Evolutionary conservation across 2,113 vertebrate species (phyloP).

Genomic region (Xenopus borealis): DNA sequence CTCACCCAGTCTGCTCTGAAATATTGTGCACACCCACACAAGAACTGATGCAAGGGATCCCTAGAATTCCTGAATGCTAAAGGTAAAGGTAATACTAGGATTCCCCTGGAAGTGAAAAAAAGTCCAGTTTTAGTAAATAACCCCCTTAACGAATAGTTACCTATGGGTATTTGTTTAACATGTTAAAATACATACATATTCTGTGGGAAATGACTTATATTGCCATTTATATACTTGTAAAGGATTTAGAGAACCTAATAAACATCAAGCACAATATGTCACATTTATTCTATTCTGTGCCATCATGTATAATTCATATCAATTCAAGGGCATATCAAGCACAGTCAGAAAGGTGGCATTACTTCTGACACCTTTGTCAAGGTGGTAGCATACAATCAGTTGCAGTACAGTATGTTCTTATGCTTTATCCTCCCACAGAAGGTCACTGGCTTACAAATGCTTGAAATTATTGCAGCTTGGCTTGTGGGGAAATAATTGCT

Average conservation of each 20-base stretch:
- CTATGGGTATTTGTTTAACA: too few species aligned
- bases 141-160: too few species aligned
- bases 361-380: constrained; percentile 1
- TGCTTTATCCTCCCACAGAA: constrained; percentile 3
- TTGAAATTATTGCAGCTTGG: background rate
- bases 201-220: too few species aligned
- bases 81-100: too few species aligned
- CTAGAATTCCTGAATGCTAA: too few species aligned
- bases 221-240: background rate
- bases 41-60: too few species aligned
- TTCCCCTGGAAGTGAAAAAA: too few species aligned
- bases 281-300: background rate
- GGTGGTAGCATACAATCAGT: background rate
- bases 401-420: background rate
- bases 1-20: too few species aligned
- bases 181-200: too few species aligned
- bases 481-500: background rate
- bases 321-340: background rate
- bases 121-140: too few species aligned
- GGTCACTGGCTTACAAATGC: background rate
- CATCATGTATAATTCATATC: background rate
- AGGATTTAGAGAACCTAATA: background rate
- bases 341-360: background rate
- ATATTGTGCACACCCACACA: too few species aligned
- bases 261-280: background rate